phyloP scores from a whole-genome alignment of 2,888 invertebrate species.

The Torymus tubicola region DNA sequence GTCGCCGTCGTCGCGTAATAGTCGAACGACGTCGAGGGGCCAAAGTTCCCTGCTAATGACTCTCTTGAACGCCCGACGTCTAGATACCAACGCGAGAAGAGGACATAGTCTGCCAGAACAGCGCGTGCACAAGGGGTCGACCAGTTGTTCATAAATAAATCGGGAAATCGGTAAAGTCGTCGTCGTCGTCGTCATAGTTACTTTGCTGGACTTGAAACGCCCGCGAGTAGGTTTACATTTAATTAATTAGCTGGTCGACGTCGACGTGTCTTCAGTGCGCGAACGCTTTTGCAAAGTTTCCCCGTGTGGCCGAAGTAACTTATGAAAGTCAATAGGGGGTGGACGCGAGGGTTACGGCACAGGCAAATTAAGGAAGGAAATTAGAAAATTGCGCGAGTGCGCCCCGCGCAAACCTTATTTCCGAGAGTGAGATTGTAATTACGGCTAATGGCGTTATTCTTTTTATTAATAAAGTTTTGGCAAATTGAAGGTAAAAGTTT shows the following conservation, averaged over 20 bases:
- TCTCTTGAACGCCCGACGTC: background rate
- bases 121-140: no score
- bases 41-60: constrained; percentile 36
- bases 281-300: no score
- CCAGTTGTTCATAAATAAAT: constrained; percentile 24
- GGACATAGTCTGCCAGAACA: no score
- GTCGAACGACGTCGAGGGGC: constrained; percentile 16
- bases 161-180: background rate
- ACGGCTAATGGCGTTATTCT: no score
- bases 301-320: background rate
- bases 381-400: background rate
- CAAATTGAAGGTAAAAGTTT: no score
- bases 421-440: no score
- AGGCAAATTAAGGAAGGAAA: background rate
- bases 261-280: background rate
- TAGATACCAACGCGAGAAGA: no score
- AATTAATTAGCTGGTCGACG: constrained; percentile 27
- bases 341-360: background rate
- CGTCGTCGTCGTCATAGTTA: background rate
- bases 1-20: constrained; percentile 28
- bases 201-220: background rate
- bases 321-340: constrained; percentile 20
- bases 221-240: constrained; percentile 28
- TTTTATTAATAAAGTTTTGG: no score
- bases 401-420: background rate